phyloP scores from a whole-genome alignment of 2,888 invertebrate genomes.

The Sphecodes monilicornis region DNA sequence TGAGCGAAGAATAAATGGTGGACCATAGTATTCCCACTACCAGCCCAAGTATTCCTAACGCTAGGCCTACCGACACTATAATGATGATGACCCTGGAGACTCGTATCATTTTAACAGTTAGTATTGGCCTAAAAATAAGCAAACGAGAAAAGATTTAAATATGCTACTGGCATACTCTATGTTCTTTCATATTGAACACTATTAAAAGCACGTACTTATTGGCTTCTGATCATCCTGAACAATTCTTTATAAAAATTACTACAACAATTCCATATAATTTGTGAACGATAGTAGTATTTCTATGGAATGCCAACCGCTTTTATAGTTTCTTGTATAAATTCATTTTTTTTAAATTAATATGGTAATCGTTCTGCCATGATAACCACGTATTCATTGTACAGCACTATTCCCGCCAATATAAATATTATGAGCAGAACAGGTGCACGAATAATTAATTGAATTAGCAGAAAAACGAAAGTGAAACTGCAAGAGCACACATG shows the following conservation, averaged over 20 bases:
- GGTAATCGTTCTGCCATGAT: background rate
- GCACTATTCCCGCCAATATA: background rate
- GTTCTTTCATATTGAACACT: background rate
- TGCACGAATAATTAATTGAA: background rate
- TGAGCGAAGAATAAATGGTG: slow-evolving; percentile 56
- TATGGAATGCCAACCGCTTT: background rate
- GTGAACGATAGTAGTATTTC: background rate
- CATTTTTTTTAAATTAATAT: background rate
- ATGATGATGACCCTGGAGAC: slow-evolving; percentile 62
- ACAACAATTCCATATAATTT: background rate
- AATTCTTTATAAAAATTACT: background rate
- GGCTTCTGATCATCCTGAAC: background rate
- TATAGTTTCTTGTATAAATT: slow-evolving; percentile 1
- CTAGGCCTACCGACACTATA: slow-evolving; percentile 67
- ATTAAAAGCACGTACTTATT: background rate
- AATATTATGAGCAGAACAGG: background rate
- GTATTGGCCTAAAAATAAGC: slow-evolving; percentile 63
- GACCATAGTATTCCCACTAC: slow-evolving; percentile 75
- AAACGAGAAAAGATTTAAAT: background rate
- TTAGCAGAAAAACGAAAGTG: background rate
- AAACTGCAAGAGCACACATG: background rate
- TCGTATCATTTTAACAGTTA: slow-evolving; percentile 67
- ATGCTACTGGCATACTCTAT: no score
- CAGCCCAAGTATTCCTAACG: slow-evolving; percentile 74
- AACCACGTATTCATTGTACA: background rate